A percentile compares a stretch with the other conserved stretches of the same genome.
phyloP scores from a whole-genome alignment of 2,888 invertebrate genomes.

The Oligia latruncula region DNA sequence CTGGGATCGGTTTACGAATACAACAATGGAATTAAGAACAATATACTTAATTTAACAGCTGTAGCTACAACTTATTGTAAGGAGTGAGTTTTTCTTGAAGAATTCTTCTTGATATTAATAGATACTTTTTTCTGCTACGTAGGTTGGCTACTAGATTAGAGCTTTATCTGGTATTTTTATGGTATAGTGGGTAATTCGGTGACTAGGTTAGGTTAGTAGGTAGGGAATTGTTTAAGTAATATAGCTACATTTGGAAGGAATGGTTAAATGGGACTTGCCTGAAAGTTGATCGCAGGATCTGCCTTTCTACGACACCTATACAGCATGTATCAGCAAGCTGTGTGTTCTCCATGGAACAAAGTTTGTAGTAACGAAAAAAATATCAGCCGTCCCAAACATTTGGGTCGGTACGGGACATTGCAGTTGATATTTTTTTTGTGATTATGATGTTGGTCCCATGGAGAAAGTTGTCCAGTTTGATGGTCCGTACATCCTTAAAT shows the following conservation, averaged over 20 bases:
- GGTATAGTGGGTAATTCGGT: constrained; percentile 12
- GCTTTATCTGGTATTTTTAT: constrained; percentile 13
- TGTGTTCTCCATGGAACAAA: too few species aligned
- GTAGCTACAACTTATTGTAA: constrained; percentile 13
- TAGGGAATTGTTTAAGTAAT: neutral
- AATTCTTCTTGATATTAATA: constrained; percentile 2
- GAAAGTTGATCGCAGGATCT: neutral
- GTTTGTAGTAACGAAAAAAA: too few species aligned
- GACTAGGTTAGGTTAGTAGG: neutral
- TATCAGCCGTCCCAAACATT: neutral
- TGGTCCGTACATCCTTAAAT: neutral
- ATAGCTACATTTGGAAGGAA: neutral
- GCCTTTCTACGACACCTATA: neutral
- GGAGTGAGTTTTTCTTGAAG: neutral
- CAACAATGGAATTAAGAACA: neutral
- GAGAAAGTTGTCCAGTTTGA: neutral
- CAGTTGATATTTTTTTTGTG: too few species aligned
- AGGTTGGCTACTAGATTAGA: neutral
- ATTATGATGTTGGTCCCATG: neutral
- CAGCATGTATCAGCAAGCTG: too few species aligned
- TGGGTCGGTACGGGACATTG: neutral
- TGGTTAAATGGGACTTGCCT: neutral
- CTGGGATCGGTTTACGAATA: constrained; percentile 8
- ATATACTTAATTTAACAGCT: neutral
- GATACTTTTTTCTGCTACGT: neutral